Conservation (phyloP, 2,888 invertebrate species). For the Crocallis elinguaria region DNA sequence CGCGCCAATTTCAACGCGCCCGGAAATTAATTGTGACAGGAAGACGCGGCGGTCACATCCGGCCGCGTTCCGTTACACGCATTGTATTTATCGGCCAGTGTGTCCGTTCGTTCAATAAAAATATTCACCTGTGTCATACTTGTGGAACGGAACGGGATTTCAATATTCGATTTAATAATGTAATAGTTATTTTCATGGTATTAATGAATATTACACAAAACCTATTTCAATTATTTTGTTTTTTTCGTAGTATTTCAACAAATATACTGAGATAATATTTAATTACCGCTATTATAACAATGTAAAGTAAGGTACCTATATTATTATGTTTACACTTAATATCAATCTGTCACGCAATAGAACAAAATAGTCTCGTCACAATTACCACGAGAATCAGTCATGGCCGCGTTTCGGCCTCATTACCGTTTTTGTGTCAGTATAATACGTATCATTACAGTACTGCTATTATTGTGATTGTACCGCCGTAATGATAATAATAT, state of each 20-base stretch:
- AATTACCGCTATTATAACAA: no score
- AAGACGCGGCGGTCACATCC: conserved; percentile 84
- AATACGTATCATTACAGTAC: conserved; percentile 35
- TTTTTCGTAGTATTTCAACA: no score
- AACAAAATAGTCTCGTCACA: conserved; percentile 26
- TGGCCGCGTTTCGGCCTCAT: conserved; percentile 36
- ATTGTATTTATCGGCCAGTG: conserved; percentile 62
- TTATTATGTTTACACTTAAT: conserved; percentile 20
- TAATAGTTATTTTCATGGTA: neutral
- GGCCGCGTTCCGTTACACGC: conserved; percentile 75
- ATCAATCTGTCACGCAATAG: conserved; percentile 19
- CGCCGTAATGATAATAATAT: conserved; percentile 53
- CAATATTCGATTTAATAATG: neutral
- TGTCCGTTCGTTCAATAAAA: conserved; percentile 50
- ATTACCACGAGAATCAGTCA: conserved; percentile 21
- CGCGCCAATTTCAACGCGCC: conserved; percentile 85
- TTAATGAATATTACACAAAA: no score
- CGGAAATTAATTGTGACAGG: conserved; percentile 86
- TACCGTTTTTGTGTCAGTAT: conserved; percentile 39
- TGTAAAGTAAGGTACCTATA: neutral
- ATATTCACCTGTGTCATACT: conserved; percentile 47
- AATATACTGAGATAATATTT: no score
- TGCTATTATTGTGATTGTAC: conserved; percentile 53
- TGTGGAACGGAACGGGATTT: conserved; percentile 9
- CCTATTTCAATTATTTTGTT: no score